Conservation (phyloP, 92 coral and sea anemone genomes). For the Paragorgia papillata region DNA sequence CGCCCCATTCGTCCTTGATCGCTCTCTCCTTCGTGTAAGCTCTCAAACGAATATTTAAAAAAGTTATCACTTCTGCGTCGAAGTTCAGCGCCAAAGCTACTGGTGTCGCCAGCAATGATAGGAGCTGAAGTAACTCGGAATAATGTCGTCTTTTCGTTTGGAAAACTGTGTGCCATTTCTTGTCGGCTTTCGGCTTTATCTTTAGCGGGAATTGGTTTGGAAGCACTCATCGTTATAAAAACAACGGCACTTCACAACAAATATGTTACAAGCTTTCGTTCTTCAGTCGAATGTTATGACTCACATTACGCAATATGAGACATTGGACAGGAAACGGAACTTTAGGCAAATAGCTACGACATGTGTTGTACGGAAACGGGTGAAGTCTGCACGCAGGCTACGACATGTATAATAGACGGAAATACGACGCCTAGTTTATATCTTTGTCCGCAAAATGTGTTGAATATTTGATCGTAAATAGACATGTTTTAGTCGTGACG, state of each 20-base stretch:
- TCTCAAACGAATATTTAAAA: background rate
- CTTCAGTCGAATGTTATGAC: no score
- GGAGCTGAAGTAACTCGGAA: background rate
- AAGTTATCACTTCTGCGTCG: background rate
- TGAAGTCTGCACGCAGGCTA: no score
- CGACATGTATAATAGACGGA: no score
- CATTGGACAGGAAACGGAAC: no score
- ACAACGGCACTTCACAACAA: background rate
- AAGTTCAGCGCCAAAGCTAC: background rate
- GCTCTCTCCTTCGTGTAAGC: background rate
- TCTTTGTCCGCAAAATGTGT: no score
- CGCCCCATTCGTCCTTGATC: background rate
- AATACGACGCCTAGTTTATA: no score
- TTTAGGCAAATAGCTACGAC: no score
- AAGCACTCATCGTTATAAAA: background rate
- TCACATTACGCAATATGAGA: no score
- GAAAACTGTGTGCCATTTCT: conserved; percentile 1
- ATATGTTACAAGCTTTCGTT: no score
- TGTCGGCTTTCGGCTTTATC: background rate
- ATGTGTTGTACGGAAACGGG: no score
- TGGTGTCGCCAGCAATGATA: background rate
- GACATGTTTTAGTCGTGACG: no score
- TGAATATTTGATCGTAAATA: no score
- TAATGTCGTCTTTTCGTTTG: background rate
- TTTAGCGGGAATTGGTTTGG: background rate